Conservation (phyloP, 1,140 invertebrate species). For the Ctenoplectra terminalis region DNA sequence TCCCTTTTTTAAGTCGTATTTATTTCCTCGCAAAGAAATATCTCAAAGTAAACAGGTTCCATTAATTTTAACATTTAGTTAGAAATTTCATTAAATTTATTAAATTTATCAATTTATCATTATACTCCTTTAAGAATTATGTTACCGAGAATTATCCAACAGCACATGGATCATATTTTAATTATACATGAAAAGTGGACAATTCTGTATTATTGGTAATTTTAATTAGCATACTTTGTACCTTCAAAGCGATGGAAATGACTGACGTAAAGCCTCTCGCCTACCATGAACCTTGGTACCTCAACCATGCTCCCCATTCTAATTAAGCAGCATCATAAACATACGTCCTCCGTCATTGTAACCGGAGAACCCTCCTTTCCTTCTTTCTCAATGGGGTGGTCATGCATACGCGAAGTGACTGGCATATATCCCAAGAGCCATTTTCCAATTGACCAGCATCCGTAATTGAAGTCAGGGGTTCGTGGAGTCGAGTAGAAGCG, state of each 20-base stretch:
- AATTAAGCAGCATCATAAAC: slow-evolving; percentile 74
- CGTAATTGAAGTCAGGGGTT: slow-evolving; percentile 68
- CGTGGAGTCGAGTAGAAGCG: slow-evolving; percentile 44
- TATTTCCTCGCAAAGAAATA: no score
- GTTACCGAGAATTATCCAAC: no score
- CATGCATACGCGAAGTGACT: slow-evolving; percentile 57
- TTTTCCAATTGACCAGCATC: slow-evolving; percentile 75
- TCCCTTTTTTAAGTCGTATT: no score
- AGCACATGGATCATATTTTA: no score
- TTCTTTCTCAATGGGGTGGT: slow-evolving; percentile 16
- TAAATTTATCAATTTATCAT: no score
- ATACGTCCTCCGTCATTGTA: slow-evolving; percentile 49
- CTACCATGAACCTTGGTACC: slow-evolving; percentile 25
- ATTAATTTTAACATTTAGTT: no score
- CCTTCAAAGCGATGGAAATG: neutral
- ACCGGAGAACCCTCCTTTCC: slow-evolving; percentile 27
- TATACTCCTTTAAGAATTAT: no score
- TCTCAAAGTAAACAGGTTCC: no score
- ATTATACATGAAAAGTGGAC: no score
- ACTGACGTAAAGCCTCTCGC: slow-evolving; percentile 27
- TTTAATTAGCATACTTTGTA: neutral
- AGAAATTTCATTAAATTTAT: no score
- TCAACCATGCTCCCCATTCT: slow-evolving; percentile 50
- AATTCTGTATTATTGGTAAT: no score
- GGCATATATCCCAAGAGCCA: slow-evolving; percentile 58